Percentiles rank a stretch among this genome's conserved stretches.
Evolutionary conservation across 2,888 invertebrate species (phyloP).

Genomic region (Nasonia oneida): DNA sequence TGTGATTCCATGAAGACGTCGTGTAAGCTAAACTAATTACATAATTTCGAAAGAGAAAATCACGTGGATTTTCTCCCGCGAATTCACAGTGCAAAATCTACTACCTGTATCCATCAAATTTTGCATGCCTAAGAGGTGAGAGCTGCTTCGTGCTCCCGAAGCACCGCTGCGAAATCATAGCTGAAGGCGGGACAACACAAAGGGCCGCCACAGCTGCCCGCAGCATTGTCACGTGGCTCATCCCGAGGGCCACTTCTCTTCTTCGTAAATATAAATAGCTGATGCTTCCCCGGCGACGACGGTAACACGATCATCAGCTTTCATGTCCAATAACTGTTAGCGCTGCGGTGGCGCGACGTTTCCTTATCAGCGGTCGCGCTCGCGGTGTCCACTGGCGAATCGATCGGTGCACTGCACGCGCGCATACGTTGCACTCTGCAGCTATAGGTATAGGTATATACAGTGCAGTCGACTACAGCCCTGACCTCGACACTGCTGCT

Average conservation of each 20-base stretch:
- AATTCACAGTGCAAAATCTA: too few relatives aligned
- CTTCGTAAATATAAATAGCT: slow-evolving; percentile 6
- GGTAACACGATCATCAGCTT: not conserved
- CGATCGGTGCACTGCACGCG: not conserved
- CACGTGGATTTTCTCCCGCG: too few relatives aligned
- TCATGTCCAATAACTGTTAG: not conserved
- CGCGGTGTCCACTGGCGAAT: not conserved
- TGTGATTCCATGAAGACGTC: not conserved
- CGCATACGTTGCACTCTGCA: not conserved
- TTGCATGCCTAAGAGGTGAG: not conserved
- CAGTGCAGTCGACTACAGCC: not conserved
- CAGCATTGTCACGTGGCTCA: too few relatives aligned
- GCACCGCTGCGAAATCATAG: not conserved
- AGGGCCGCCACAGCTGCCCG: not conserved
- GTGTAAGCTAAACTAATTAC: too few relatives aligned
- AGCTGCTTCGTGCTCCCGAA: not conserved
- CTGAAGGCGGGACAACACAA: not conserved
- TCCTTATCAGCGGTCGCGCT: too few relatives aligned
- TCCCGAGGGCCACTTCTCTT: too few relatives aligned
- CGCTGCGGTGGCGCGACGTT: too few relatives aligned
- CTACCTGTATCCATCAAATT: not conserved
- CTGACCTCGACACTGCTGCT: slow-evolving; percentile 30
- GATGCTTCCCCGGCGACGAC: not conserved
- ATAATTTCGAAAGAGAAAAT: too few relatives aligned
- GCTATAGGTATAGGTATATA: not conserved